Conservation (phyloP, 2,797 vertebrate species). For the Hypotaenidia okinawae region DNA sequence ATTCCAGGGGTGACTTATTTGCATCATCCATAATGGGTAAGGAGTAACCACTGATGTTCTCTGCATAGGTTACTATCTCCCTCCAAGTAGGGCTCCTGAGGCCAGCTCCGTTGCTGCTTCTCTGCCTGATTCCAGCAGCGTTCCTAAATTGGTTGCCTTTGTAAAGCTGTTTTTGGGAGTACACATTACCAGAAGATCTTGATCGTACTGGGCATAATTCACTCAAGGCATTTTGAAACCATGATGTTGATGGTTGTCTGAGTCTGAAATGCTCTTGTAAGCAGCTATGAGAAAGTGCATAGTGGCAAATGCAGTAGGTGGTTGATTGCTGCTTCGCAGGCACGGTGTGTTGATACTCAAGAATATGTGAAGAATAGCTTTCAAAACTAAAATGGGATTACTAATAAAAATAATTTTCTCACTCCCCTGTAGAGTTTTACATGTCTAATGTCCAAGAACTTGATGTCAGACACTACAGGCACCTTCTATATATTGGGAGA, state of each 20-base stretch:
- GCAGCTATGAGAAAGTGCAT: neutral
- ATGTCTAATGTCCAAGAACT: neutral
- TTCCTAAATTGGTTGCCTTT: neutral
- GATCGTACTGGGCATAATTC: neutral
- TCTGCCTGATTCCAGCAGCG: neutral
- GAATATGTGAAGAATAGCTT: neutral
- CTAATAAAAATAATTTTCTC: neutral
- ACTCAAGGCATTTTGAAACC: fast-evolving
- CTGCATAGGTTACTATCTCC: neutral
- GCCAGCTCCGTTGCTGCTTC: neutral
- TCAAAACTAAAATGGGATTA: neutral
- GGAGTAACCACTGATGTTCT: neutral
- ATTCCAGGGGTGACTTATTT: neutral
- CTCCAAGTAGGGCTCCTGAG: neutral
- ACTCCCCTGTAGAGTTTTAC: neutral
- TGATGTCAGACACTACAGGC: neutral
- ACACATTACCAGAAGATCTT: neutral
- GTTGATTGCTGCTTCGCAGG: neutral
- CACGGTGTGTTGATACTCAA: neutral
- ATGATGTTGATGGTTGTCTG: neutral
- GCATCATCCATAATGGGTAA: fast-evolving
- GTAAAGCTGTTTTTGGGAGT: neutral
- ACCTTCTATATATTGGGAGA: neutral
- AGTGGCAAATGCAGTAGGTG: neutral
- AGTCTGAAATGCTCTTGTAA: neutral